Evolutionary conservation across 2,113 vertebrate species (phyloP).

Genomic region (Brevimyrus niger): DNA sequence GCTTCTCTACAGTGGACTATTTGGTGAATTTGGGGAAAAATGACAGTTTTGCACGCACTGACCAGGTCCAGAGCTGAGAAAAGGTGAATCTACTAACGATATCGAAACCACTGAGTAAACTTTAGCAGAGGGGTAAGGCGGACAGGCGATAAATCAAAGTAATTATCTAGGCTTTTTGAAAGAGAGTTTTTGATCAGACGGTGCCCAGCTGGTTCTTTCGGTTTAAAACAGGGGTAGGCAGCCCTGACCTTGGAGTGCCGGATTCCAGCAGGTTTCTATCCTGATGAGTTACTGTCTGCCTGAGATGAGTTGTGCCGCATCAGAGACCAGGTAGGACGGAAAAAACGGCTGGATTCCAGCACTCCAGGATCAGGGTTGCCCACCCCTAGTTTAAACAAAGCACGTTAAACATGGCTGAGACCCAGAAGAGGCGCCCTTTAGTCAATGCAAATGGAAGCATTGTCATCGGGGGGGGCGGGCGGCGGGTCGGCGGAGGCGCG

Average conservation of each 20-base stretch:
- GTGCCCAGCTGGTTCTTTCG: not conserved
- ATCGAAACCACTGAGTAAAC: not conserved
- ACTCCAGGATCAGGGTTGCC: too few relatives aligned
- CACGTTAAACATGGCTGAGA: not conserved
- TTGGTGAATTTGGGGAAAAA: not conserved
- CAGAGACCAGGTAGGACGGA: not conserved
- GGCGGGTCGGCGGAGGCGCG: too few relatives aligned
- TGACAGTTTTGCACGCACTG: not conserved
- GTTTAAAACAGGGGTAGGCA: not conserved
- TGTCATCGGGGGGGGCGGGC: not conserved
- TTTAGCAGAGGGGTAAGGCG: not conserved
- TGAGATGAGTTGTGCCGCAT: not conserved
- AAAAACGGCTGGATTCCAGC: not conserved
- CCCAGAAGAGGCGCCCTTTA: not conserved
- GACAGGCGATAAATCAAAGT: not conserved
- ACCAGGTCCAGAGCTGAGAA: not conserved
- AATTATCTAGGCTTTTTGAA: not conserved
- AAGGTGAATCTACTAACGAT: not conserved
- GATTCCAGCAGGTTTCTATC: too few relatives aligned
- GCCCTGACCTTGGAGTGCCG: too few relatives aligned
- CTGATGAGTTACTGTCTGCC: not conserved
- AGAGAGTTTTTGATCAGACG: not conserved
- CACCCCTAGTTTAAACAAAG: not conserved
- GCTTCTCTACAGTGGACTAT: not conserved
- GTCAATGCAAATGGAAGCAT: not conserved